Percentiles rank a stretch among this genome's conserved stretches.
Evolutionary conservation across 2,797 vertebrate species (phyloP).

Genomic region (Brachymystax lenok): DNA sequence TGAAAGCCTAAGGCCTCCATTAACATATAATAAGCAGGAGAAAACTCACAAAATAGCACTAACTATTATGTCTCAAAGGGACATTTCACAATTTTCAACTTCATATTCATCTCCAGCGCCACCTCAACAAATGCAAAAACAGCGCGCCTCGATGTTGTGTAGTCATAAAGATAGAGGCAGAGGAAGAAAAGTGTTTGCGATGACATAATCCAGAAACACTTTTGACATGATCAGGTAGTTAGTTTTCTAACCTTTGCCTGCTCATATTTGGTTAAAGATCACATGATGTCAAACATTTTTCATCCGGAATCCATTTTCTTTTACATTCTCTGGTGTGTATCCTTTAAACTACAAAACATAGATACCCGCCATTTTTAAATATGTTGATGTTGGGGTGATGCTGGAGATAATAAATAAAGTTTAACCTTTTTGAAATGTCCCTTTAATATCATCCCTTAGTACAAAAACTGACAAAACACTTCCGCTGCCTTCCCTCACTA

Average conservation of each 20-base stretch:
- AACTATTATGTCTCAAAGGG: constrained; percentile 61
- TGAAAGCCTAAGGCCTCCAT: neutral
- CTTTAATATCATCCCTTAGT: constrained; percentile 47
- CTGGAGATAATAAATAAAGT: neutral
- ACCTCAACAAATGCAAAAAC: too few relatives aligned
- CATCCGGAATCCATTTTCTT: neutral
- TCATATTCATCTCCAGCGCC: neutral
- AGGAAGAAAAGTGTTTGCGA: neutral
- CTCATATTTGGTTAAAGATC: neutral
- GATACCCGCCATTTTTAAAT: neutral
- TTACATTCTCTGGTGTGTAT: neutral
- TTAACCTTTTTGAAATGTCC: constrained; percentile 27
- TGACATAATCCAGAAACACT: neutral
- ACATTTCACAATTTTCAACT: neutral
- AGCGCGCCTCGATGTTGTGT: neutral
- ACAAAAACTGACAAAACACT: constrained; percentile 71
- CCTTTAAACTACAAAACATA: neutral
- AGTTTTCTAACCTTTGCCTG: neutral
- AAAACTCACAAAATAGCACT: constrained; percentile 43
- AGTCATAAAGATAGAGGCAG: neutral
- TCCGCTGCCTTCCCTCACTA: constrained; percentile 62
- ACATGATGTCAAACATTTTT: neutral
- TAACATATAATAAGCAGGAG: constrained; percentile 62
- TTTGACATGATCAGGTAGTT: neutral
- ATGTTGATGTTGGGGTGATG: neutral